Evolutionary conservation across 2,797 vertebrate genomes (phyloP), one percentile per base, ranked within the genome.

Genomic region (Phoebastria nigripes): DNA sequence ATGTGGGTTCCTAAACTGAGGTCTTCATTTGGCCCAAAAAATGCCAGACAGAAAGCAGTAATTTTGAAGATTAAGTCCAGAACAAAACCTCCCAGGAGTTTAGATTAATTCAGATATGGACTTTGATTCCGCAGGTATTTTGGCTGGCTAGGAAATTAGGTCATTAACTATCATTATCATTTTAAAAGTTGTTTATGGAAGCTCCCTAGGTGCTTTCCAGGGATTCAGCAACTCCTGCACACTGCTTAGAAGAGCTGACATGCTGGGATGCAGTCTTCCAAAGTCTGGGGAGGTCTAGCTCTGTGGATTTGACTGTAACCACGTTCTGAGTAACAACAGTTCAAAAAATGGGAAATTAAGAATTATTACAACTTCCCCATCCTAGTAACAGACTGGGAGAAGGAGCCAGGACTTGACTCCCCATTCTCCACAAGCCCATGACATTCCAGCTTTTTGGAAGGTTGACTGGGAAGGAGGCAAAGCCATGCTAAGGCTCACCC

Each of bases 171-270:
- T 96, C 86, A 95, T 96, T 95, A 95, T 92, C 1, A 87, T 95
- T 95, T 96, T 71, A 87, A 81, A 95, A 89, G 82, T 54, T 97
- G 96, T 95, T 96, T 96, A 95, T 96, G 92, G 93, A 94, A 96
- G 96, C 81, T 93, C 95, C 89, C 61, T 90, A 94, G 95, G 96
- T 94, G 96, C 94, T 96, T 96, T 96, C 93, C 96, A 96, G 96
- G 95, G 92, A 97, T 97, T 95, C 90, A 95, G 74, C 70, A 94
- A 47, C 63, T 96, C 46, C 67, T 94, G 90, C 86, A 82, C 25
- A 20, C 20, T 71, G 44, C 67, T 92, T 59, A 76, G 83, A 86
- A 92, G 35, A 95, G 63, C 86, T 91, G 47, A 87, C 71, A 58
- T 55, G 47, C 63, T 77, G 37, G 12, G 82, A 87, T 82, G 35